Evolutionary conservation across 2,113 vertebrate species (phyloP), one percentile per base, ranked within the genome.

Genomic region (Acrocephalus arundinaceus): DNA sequence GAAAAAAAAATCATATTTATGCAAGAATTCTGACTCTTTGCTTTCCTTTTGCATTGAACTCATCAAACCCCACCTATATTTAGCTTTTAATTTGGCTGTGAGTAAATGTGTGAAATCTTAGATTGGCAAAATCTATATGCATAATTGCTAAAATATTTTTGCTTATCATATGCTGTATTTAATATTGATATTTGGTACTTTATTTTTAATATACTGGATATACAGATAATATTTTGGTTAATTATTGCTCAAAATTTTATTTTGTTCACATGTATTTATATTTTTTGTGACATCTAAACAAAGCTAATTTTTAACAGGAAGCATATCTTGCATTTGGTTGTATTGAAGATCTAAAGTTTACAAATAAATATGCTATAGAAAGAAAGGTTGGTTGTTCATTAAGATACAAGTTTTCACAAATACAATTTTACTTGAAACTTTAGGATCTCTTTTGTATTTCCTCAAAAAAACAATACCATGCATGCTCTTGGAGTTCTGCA

Each of bases 391-490:
- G 17, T 5, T 1, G 2, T 11, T 46, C 87, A 90, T 72, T 7
- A 4, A 55, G 48, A 73, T 65, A 48, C 0, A 0, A 8, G 7
- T 65, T 87, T 52, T 72, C 28, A 57, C 9, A 68, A 49, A 51
- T 63, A 37, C 1, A 57, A 12, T 75, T 73, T 85, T 27, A 35
- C 19, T 12, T 31, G 14, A 85, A 68, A 73, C 63, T 66, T 82
- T 87, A 43, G 15, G 20, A 28, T 65, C 5, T 70, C 37, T 41
- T 82, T 54, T 76, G 13, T 21, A 43, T 46, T 75, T 62, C 22
- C 11, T 83, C 16, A 59, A 19, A 58, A 87, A 82, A 37, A 1
- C 13, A 73, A 30, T 73, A 52, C 4, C 0, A 0, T 4, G 0
- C 62, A 17, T 72, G 10, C 11, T 79, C 35, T 58, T 63, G 33